Evolutionary conservation across 1,140 invertebrate genomes (phyloP).

Genomic region (Calycopis cecrops): DNA sequence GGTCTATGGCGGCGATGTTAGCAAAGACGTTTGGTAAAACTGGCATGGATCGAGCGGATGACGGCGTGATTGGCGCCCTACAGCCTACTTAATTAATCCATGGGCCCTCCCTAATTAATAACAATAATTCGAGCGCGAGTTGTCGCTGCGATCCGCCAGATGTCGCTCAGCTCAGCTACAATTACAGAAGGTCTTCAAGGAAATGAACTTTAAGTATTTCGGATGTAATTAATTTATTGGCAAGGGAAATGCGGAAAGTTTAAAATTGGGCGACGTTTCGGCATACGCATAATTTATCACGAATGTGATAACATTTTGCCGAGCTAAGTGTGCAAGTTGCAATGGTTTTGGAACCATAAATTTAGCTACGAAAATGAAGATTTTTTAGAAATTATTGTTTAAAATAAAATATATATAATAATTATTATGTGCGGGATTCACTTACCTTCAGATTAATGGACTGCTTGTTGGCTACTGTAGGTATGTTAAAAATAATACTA

Average conservation of each 20-base stretch:
- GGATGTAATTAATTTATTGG: slow-evolving; percentile 30
- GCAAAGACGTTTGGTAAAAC: slow-evolving; percentile 65
- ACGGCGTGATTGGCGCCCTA: slow-evolving; percentile 66
- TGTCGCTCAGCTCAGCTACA: slow-evolving; percentile 45
- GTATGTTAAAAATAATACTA: too few relatives aligned
- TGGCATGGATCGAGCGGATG: slow-evolving; percentile 55
- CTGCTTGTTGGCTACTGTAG: too few relatives aligned
- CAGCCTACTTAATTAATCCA: slow-evolving; percentile 61
- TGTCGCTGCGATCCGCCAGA: slow-evolving; percentile 55
- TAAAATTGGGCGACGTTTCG: slow-evolving; percentile 8
- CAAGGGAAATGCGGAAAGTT: slow-evolving; percentile 16
- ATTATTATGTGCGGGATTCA: too few relatives aligned
- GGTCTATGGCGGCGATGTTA: slow-evolving; percentile 54
- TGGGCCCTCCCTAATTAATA: slow-evolving; percentile 68
- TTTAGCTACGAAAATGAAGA: too few relatives aligned
- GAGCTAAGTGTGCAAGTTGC: too few relatives aligned
- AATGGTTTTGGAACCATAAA: too few relatives aligned
- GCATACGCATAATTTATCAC: too few relatives aligned
- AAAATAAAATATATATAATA: too few relatives aligned
- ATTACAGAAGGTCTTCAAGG: slow-evolving; percentile 38
- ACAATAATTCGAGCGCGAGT: slow-evolving; percentile 61
- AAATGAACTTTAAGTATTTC: slow-evolving; percentile 50
- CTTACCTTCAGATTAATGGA: too few relatives aligned
- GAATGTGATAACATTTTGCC: too few relatives aligned
- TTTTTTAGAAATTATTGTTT: too few relatives aligned